Base-by-base conservation (phyloP, 2,888 invertebrate species). In the Protonemura montana region DNA sequence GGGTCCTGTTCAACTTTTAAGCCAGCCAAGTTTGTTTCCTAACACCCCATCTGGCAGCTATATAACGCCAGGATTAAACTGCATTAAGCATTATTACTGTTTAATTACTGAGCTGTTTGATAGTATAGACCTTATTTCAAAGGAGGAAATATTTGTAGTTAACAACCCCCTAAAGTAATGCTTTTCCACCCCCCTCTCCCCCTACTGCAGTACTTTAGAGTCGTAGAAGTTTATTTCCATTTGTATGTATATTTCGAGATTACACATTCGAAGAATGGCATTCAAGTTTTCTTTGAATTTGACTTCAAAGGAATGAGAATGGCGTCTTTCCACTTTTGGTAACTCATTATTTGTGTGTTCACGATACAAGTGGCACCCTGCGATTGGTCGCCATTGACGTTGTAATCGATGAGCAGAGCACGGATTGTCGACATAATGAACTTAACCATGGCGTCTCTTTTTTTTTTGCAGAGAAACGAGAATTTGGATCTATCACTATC, bases 381-480 rank as follows among this genome's bases (percentile, higher is more conserved):
- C 59, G 59, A 59, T 7, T 59, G 59, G 13, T 21, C 16, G 59
- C 35, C 10, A 59, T 59, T 59, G 59, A 59, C 7, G 59, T 59
- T 59, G 16, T 59, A 7, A 13, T 35, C 10, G 35, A 35, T 35
- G 35, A 35, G 35, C 3, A 35, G 10, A 35, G 35, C 35, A 35
- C 10, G 35, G 10, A 35, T 6, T 35, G 35, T 3, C 10, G 35
- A 35, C 10, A 78, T 78, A 3, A 13, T 27, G 28, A 78, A 78
- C 81, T 81, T 30, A 81, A 16, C 28, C 10, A 10, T 81, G 81
- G 26, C 84, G 88, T 89, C 90, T 90, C 90, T 90, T 90, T 92
- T 92, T 92, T 95, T 95, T 87, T n/a, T n/a, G n/a, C 94, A 95
- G 95, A 94, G 95, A 93, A 94, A 94, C 91, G 95, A 95, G 93